Conservation (phyloP, 2,888 invertebrate genomes). For the Microctonus hyperodae region DNA sequence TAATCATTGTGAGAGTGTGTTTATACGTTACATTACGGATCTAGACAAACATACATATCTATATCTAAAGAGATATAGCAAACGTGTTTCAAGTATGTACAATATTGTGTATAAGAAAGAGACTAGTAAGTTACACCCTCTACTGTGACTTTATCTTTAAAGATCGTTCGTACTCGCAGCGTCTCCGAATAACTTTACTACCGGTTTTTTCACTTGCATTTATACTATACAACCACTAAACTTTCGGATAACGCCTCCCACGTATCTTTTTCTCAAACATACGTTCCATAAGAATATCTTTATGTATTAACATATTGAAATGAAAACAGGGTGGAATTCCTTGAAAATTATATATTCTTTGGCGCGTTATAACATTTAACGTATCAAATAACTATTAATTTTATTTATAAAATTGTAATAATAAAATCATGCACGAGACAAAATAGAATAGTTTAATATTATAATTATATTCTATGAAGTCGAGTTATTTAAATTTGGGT, state of each 20-base stretch:
- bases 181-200: constrained; percentile 61
- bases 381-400: not conserved
- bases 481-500: not conserved
- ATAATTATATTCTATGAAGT: not conserved
- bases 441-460: not conserved
- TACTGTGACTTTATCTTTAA: constrained; percentile 55
- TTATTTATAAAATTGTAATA: too few species aligned
- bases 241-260: constrained; percentile 55
- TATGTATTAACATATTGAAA: constrained; percentile 5
- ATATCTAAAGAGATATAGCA: constrained; percentile 8
- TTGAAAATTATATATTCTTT: not conserved
- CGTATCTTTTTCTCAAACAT: constrained; percentile 42
- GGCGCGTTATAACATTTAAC: not conserved
- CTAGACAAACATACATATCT: constrained; percentile 8
- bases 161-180: constrained; percentile 54
- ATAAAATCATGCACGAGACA: not conserved
- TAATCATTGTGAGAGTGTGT: constrained; percentile 4
- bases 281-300: constrained; percentile 18
- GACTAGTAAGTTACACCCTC: constrained; percentile 62
- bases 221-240: constrained; percentile 51
- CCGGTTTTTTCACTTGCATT: constrained; percentile 56
- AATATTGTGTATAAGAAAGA: constrained; percentile 40
- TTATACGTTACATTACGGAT: constrained; percentile 17
- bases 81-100: constrained; percentile 25
- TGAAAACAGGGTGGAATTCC: not conserved